A percentile compares a stretch with the other conserved stretches of the same genome.
Conservation (phyloP, 1,140 invertebrate genomes). For the Gonioctena quinquepunctata region DNA sequence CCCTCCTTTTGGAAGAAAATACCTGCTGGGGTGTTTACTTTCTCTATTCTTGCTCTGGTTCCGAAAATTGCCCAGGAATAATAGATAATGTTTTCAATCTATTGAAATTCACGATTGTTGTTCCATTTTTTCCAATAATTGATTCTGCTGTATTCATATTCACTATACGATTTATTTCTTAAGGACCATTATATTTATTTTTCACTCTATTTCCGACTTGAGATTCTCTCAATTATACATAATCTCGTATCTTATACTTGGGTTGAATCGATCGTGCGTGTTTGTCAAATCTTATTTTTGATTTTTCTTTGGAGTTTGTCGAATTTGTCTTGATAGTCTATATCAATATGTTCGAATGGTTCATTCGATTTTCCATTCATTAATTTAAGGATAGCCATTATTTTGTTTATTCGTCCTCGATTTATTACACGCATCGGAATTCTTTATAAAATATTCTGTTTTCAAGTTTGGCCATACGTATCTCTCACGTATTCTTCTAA, state of each 20-base stretch:
- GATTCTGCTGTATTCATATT: too few species aligned
- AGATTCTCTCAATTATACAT: neutral
- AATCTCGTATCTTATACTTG: neutral
- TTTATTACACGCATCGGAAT: neutral
- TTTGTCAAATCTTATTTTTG: neutral
- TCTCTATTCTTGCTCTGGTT: too few species aligned
- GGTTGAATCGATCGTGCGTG: neutral
- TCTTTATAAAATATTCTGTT: slow-evolving; percentile 12
- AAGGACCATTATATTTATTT: neutral
- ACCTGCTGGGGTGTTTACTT: too few species aligned
- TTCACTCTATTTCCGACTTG: neutral
- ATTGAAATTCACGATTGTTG: neutral
- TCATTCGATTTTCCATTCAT: too few species aligned
- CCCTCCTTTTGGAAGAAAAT: too few species aligned
- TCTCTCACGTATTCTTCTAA: neutral
- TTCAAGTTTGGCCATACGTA: slow-evolving; percentile 11
- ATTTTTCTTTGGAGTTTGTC: too few species aligned
- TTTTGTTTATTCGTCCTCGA: slow-evolving; percentile 17
- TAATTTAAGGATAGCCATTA: slow-evolving; percentile 2
- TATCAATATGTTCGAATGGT: slow-evolving; percentile 25
- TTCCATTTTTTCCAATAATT: neutral
- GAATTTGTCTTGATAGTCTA: too few species aligned
- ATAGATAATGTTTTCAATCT: neutral
- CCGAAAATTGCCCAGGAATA: neutral
- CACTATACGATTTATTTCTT: neutral